A percentile compares a stretch with the other conserved stretches of the same genome.
Conservation (phyloP, 2,797 vertebrate species). For the Pogonophryne albipinna region DNA sequence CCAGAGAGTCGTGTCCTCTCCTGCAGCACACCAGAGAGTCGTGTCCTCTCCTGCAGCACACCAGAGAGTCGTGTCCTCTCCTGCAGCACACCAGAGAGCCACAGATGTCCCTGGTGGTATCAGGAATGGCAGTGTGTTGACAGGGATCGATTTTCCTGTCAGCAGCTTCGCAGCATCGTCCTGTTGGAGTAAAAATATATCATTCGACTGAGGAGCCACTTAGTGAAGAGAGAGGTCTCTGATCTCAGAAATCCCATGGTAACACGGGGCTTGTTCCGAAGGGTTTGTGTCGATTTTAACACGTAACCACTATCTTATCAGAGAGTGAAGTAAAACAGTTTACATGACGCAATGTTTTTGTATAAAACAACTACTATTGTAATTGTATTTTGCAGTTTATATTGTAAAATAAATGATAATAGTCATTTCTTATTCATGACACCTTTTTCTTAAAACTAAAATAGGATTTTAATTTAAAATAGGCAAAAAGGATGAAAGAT, state of each 20-base stretch:
- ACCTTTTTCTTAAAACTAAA: background rate
- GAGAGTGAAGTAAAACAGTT: background rate
- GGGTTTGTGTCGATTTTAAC: background rate
- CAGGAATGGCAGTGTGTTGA: constrained; percentile 65
- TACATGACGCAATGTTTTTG: background rate
- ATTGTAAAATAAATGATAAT: background rate
- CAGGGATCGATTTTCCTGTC: constrained; percentile 80
- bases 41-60: constrained; percentile 42
- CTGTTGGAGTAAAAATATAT: constrained; percentile 26
- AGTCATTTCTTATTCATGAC: background rate
- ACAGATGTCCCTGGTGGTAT: constrained; percentile 38
- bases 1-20: no score
- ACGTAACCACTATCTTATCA: background rate
- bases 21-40: constrained; percentile 16
- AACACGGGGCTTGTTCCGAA: background rate
- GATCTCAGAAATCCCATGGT: constrained; percentile 7
- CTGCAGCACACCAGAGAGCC: constrained; percentile 12
- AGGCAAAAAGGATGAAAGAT: no score
- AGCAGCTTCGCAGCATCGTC: constrained; percentile 62
- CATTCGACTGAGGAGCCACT: constrained; percentile 38
- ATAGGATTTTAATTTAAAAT: no score
- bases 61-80: constrained; percentile 12
- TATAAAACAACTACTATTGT: background rate
- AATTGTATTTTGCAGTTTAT: background rate
- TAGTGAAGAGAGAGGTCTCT: constrained; percentile 33